Conservation (phyloP, 1,140 invertebrate genomes). For the Drosophila ananassae region DNA sequence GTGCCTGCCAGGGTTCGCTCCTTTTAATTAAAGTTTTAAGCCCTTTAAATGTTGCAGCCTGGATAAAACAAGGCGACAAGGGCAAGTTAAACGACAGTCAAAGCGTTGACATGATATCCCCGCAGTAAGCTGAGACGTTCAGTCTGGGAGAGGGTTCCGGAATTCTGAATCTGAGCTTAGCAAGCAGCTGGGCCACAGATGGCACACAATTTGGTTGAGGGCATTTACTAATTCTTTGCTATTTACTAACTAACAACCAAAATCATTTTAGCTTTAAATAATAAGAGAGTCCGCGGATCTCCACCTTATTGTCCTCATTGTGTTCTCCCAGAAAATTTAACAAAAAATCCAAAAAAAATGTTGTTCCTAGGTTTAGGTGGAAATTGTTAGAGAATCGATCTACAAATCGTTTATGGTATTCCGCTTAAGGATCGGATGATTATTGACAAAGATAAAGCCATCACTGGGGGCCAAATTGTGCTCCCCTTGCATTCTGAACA, state of each 20-base stretch:
- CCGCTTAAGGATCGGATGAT: too few species aligned
- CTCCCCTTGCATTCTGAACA: too few species aligned
- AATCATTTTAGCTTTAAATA: neutral
- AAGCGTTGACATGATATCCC: constrained; percentile 74
- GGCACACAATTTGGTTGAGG: constrained; percentile 7
- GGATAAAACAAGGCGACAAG: constrained; percentile 66
- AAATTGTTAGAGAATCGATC: too few species aligned
- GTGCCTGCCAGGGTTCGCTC: constrained; percentile 14
- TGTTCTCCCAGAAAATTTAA: too few species aligned
- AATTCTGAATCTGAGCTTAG: constrained; percentile 17
- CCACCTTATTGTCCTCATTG: too few species aligned
- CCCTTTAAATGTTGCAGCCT: constrained; percentile 64
- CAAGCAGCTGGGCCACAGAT: constrained; percentile 18
- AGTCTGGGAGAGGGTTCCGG: neutral
- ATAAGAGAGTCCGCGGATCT: too few species aligned
- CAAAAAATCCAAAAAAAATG: too few species aligned
- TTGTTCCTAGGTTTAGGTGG: too few species aligned
- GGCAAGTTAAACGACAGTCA: constrained; percentile 74
- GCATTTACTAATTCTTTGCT: neutral
- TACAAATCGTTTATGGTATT: too few species aligned
- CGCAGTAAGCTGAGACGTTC: constrained; percentile 59
- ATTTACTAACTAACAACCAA: neutral
- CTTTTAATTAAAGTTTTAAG: constrained; percentile 81
- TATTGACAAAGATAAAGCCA: too few species aligned
- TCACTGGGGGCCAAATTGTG: too few species aligned